phyloP scores from a whole-genome alignment of 1,140 invertebrate species.

The Venturia canescens region DNA sequence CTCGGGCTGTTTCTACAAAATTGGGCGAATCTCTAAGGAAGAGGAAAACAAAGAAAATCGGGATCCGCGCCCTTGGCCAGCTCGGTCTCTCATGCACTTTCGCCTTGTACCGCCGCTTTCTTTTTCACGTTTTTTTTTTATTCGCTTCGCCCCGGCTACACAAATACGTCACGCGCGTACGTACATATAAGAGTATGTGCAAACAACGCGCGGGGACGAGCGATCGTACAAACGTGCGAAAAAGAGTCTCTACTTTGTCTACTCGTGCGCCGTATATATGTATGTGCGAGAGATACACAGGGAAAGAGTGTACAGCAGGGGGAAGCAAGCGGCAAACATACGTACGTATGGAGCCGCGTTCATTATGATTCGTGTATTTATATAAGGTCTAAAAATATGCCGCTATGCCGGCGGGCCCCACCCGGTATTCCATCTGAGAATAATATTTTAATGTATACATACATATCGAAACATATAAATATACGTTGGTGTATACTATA shows the following conservation, averaged over 20 bases:
- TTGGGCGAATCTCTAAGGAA: not conserved
- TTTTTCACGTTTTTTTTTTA: not conserved
- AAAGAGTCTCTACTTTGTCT: constrained; percentile 4
- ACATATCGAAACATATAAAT: not conserved
- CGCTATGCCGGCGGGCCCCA: constrained; percentile 73
- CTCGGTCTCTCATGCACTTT: constrained; percentile 1
- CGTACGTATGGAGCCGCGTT: constrained; percentile 64
- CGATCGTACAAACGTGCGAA: constrained; percentile 51
- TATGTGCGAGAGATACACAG: constrained; percentile 43
- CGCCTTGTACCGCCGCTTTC: not conserved
- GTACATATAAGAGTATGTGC: constrained; percentile 22
- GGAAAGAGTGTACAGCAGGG: constrained; percentile 60
- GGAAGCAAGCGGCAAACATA: constrained; percentile 37
- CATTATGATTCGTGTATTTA: constrained; percentile 78
- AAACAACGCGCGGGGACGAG: constrained; percentile 54
- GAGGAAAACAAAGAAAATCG: not conserved
- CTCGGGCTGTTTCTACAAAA: too few relatives aligned
- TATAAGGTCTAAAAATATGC: constrained; percentile 78
- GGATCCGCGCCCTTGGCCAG: not conserved
- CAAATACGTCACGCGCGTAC: constrained; percentile 10
- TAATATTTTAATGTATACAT: constrained; percentile 77
- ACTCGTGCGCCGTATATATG: not conserved
- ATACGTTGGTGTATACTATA: not conserved
- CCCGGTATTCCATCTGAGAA: constrained; percentile 78
- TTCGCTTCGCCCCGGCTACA: constrained; percentile 11